phyloP scores from a whole-genome alignment of 2,888 invertebrate species.

The Lagria hirta region DNA sequence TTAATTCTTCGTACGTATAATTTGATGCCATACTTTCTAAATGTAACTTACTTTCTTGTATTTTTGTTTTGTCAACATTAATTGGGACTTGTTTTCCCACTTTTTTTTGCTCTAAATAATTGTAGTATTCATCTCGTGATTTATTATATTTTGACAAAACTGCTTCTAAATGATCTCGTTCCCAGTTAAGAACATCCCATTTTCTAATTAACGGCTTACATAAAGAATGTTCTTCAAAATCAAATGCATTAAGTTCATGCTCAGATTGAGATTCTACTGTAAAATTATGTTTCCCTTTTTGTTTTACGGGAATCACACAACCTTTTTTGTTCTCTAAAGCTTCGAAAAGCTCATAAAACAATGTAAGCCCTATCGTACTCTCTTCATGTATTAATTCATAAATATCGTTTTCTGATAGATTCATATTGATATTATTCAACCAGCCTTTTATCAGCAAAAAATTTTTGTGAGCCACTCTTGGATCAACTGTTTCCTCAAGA shows the following conservation, averaged over 20 bases:
- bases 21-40: no score
- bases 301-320: conserved; percentile 49
- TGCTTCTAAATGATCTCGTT: conserved; percentile 56
- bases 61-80: neutral
- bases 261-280: conserved; percentile 1
- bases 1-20: conserved; percentile 39
- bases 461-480: conserved; percentile 49
- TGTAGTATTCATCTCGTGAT: conserved; percentile 42
- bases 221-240: conserved; percentile 43
- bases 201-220: conserved; percentile 56
- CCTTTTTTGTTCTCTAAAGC: conserved; percentile 60
- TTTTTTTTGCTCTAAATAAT: conserved; percentile 12
- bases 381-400: conserved; percentile 57
- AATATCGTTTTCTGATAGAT: conserved; percentile 54
- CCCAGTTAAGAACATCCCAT: conserved; percentile 61
- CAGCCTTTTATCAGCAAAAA: conserved; percentile 57
- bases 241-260: neutral
- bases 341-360: conserved; percentile 65
- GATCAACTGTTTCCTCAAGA: conserved; percentile 47
- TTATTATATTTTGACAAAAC: conserved; percentile 46
- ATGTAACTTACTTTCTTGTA: conserved; percentile 1
- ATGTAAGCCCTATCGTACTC: conserved; percentile 57
- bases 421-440: conserved; percentile 58
- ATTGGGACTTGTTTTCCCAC: neutral
- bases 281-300: conserved; percentile 36